These are phyloP conservation scores for Anoplius nigerrimus DNA, from an alignment of 2,888 invertebrate species.

Conservation along the genomic window DNA sequence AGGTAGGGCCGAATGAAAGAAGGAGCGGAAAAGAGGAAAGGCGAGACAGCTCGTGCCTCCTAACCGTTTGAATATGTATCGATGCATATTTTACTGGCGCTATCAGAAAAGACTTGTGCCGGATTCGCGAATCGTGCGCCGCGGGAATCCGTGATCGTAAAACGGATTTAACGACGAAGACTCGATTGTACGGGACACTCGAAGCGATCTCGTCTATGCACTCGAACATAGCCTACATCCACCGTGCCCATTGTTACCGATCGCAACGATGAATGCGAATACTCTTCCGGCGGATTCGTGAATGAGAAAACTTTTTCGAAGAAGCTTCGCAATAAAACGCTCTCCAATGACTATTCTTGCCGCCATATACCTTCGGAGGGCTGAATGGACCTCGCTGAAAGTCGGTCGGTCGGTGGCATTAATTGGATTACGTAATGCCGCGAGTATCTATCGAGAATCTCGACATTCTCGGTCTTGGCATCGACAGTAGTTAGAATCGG, in stretches of 20 bases:
- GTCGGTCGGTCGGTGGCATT: not conserved
- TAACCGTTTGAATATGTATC: conserved; percentile 67
- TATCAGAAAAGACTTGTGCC: conserved; percentile 3
- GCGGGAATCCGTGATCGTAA: conserved; percentile 19
- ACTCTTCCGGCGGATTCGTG: too few species aligned
- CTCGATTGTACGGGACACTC: conserved; percentile 1
- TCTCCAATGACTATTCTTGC: too few species aligned
- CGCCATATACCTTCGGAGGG: not conserved
- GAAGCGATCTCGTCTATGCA: conserved; percentile 1
- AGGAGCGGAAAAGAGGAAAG: conserved; percentile 10
- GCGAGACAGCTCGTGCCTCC: conserved; percentile 29
- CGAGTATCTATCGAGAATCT: too few species aligned
- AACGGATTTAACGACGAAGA: conserved; percentile 9
- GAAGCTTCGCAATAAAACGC: too few species aligned
- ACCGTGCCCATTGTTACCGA: not conserved
- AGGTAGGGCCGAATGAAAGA: conserved; percentile 66
- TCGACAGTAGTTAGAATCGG: too few species aligned
- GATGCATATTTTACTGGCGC: conserved; percentile 38
- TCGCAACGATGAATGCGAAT: too few species aligned
- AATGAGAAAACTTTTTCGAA: too few species aligned
- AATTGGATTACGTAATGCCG: too few species aligned
- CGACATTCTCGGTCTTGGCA: too few species aligned
- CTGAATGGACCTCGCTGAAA: not conserved
- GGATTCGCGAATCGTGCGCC: conserved; percentile 10
- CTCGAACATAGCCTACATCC: too few species aligned